Percentiles rank a stretch among this genome's conserved stretches.
These are phyloP conservation scores for Menidia menidia DNA, from an alignment of 2,797 vertebrate species.

Conservation along the genomic window DNA sequence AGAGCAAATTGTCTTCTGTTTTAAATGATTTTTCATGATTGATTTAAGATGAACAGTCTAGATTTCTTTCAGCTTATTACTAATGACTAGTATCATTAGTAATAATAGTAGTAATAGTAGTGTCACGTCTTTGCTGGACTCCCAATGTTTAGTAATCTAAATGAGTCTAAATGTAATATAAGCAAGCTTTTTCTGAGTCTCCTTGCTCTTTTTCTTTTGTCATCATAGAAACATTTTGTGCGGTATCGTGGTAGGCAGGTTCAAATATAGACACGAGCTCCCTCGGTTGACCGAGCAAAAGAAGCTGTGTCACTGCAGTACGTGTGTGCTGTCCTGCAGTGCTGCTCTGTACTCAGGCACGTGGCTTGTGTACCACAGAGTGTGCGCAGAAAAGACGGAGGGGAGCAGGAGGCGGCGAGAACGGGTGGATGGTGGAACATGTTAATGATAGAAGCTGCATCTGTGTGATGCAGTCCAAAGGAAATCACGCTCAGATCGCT, in stretches of 20 bases:
- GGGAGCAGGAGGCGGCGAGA: constrained; percentile 48
- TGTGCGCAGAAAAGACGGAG: constrained; percentile 61
- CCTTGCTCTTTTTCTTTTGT: no score
- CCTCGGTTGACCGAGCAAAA: constrained; percentile 36
- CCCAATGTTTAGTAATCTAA: background rate
- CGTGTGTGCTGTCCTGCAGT: constrained; percentile 56
- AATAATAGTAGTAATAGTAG: no score
- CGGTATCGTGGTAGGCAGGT: no score
- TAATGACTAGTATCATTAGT: constrained; percentile 33
- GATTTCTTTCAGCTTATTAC: constrained; percentile 32
- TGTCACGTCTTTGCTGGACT: background rate
- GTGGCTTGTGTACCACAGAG: constrained; percentile 61
- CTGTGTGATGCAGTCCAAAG: constrained; percentile 18
- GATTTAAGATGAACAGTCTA: constrained; percentile 48
- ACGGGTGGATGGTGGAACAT: constrained; percentile 22
- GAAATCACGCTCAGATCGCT: background rate
- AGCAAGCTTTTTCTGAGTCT: no score
- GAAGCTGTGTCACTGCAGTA: constrained; percentile 67
- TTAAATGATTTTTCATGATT: constrained; percentile 20
- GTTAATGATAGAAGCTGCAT: constrained; percentile 31
- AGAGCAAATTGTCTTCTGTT: constrained; percentile 23
- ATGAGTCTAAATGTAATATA: no score
- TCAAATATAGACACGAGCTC: background rate
- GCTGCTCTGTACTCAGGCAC: constrained; percentile 64
- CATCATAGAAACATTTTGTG: no score